Evolutionary conservation across 2,888 invertebrate species (phyloP), one percentile per base, ranked within the genome.

Genomic region (Machimus rusticus): DNA sequence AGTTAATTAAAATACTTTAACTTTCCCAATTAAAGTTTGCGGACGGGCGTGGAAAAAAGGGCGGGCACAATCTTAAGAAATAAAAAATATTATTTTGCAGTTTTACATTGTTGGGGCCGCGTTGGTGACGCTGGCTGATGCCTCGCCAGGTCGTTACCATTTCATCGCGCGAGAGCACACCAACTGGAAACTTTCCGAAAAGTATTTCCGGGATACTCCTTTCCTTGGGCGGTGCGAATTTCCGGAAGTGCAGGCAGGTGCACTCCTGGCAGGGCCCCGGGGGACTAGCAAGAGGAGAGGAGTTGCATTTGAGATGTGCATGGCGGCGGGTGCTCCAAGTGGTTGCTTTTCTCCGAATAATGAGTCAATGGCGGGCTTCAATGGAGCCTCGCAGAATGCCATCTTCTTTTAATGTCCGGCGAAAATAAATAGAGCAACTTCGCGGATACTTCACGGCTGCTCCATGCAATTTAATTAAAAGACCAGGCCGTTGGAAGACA

Each of bases 1-100:
- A 51, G 79, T 79, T 79, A 79, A 79, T 79, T 79, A 51, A 79
- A 79, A 79, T 79, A 51, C n/a, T 51, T 51, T 39, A 79, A 79
- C 79, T 79, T 79, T 79, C 79, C 79, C 79, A 79, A 79, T 79
- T 79, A 79, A 79, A 79, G 51, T 79, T 79, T 79, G 14, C 28
- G 19, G 55, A 5, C 19, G 55, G 66, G 66, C 66, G 23, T 23
- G 43, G 31, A 37, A 16, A 79, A 79, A 79, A 16, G 31, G 23
- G 51, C 51, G 51, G 28, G 39, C 14, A 28, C 46, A 79, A 79
- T 79, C 23, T 79, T 79, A 28, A 51, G 14, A 28, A 46, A 51
- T 39, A 43, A 78, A 78, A 78, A 78, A 78, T 78, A 78, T 78
- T 78, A 79, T 51, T 79, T 79, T 79, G 16, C 5, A 51, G 66